Evolutionary conservation across 92 coral and sea anemone genomes (phyloP).

Genomic region (Umimayanthus chanpuru): DNA sequence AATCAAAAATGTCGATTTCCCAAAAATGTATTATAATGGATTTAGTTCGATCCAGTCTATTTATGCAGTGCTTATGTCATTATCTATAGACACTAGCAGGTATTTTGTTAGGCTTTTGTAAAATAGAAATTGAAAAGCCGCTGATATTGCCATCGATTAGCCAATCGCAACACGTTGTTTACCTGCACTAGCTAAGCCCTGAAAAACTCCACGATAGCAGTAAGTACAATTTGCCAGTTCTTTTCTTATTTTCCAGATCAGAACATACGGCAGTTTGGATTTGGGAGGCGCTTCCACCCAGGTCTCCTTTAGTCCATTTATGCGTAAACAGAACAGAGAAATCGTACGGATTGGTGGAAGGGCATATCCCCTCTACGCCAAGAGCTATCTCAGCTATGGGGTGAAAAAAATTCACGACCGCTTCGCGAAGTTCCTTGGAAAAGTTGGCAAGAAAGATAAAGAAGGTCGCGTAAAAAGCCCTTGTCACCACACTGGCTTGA

Average conservation of each 20-base stretch:
- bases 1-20: too few species aligned
- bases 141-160: too few species aligned
- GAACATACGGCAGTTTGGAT: conserved; percentile 47
- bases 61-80: too few species aligned
- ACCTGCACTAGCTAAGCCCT: too few species aligned
- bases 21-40: too few species aligned
- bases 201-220: too few species aligned
- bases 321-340: not conserved
- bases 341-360: not conserved
- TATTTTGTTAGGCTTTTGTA: too few species aligned
- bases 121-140: too few species aligned
- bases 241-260: not conserved
- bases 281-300: conserved; percentile 50
- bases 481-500: conserved; percentile 45
- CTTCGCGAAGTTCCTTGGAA: conserved; percentile 12
- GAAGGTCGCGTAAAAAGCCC: conserved; percentile 44
- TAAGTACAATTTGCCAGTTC: too few species aligned
- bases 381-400: conserved; percentile 46
- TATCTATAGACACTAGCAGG: too few species aligned
- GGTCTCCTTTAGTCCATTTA: conserved; percentile 30
- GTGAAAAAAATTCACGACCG: conserved; percentile 39
- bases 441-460: conserved; percentile 8
- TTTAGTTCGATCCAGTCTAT: too few species aligned
- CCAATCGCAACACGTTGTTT: too few species aligned
- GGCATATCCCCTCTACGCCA: conserved; percentile 26